Evolutionary conservation across 2,113 vertebrate genomes (phyloP).

Genomic region (Centropus bengalensis): DNA sequence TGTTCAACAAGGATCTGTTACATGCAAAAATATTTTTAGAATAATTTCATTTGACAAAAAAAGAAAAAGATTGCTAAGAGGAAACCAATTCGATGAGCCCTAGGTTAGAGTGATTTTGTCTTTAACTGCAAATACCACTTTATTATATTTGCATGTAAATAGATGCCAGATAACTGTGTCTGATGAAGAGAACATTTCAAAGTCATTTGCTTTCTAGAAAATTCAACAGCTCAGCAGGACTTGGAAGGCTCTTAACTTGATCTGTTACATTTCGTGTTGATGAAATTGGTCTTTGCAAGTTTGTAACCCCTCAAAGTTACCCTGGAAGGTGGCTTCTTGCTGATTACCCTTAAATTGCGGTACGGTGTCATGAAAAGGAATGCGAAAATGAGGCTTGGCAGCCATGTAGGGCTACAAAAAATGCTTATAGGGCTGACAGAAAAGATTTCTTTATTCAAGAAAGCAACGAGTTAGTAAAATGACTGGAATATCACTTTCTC

Average conservation of each 20-base stretch:
- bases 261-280: neutral
- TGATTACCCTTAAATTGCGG: neutral
- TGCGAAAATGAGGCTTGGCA: neutral
- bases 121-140: neutral
- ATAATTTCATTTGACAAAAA: neutral
- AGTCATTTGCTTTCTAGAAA: neutral
- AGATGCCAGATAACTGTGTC: neutral
- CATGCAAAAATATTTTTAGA: neutral
- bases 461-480: neutral
- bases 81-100: neutral
- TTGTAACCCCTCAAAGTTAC: neutral
- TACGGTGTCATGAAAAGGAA: neutral
- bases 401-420: neutral
- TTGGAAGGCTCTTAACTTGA: neutral
- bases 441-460: neutral
- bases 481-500: neutral
- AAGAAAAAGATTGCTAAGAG: neutral
- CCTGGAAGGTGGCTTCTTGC: neutral
- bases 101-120: neutral
- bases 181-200: neutral
- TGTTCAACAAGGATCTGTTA: neutral
- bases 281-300: neutral
- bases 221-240: neutral
- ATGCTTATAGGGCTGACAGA: neutral
- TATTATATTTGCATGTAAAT: conserved; percentile 20